Evolutionary conservation across 2,113 vertebrate species (phyloP), one percentile per base, ranked within the genome.

Genomic region (Globicephala melas): DNA sequence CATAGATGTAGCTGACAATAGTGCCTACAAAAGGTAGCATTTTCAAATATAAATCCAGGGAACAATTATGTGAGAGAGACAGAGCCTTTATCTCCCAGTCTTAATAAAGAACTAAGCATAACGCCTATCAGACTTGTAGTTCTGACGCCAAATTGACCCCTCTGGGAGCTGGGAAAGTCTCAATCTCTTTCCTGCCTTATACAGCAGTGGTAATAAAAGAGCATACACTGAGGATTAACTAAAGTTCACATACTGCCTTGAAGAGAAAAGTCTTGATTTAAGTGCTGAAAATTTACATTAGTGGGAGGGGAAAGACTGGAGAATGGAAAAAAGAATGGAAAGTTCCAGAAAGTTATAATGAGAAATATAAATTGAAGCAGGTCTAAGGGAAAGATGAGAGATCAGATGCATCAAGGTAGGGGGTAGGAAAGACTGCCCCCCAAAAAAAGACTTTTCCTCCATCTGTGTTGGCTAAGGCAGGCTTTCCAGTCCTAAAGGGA

Each of bases 101-200:
- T 97, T 98, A 96, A 97, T 97, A 98, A 97, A 95, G 91, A 95
- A 97, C 89, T 97, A 93, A 95, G 82, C 44, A n/a, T 55, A 68
- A 88, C 31, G 33, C 96, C 83, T 88, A 95, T 96, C 92, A 71
- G 65, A 92, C 91, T 96, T 94, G 90, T 70, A 93, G 94, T 97
- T 97, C 96, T 73, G 92, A 96, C 38, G 93, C 95, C 93, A 96
- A 97, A 97, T 95, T 98, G 97, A 97, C 96, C 95, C 97, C 96
- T 96, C 90, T 97, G 97, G 96, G 97, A 97, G 47, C 23, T 38
- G 2, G 23, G 47, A 65, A 95, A 94, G 70, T 84, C 96, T 93
- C 93, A 47, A 36, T 81, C 92, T 87, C 95, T 36, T 84, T 60
- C 90, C 53, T 84, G 82, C 82, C 83, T 95, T 95, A 71, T 44